Percentiles rank a stretch among this genome's conserved stretches.
phyloP scores from a whole-genome alignment of 92 coral and sea anemone genomes.

The Palythoa caribaeorum region DNA sequence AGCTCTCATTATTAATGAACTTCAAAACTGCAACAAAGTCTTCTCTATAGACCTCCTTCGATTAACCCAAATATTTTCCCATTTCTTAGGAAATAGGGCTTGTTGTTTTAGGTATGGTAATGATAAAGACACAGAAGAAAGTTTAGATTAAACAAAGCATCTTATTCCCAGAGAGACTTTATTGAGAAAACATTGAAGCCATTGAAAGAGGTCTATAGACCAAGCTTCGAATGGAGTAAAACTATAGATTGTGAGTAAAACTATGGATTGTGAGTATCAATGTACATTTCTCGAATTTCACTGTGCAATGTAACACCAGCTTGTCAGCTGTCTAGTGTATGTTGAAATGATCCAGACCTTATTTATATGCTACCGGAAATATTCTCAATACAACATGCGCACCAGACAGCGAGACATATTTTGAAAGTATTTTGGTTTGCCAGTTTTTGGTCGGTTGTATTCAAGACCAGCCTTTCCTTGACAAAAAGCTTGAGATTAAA shows the following conservation, averaged over 20 bases:
- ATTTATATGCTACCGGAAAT: neutral
- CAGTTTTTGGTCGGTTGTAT: neutral
- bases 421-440: neutral
- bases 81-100: no score
- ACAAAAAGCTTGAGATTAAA: no score
- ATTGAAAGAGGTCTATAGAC: neutral
- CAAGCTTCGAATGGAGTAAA: neutral
- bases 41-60: neutral
- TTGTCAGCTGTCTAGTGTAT: neutral
- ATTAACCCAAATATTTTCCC: no score
- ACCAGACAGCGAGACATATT: no score
- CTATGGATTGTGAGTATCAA: no score
- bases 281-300: neutral
- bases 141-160: no score
- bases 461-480: neutral
- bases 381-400: neutral
- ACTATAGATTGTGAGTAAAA: neutral
- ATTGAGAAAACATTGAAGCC: no score
- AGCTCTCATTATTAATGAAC: neutral
- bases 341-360: neutral
- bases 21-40: neutral
- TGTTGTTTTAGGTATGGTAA: no score
- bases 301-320: neutral
- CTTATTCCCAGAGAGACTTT: no score
- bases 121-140: no score